Base-by-base conservation (phyloP, 2,888 invertebrate genomes). In the Zaprionus obscuricornis region DNA sequence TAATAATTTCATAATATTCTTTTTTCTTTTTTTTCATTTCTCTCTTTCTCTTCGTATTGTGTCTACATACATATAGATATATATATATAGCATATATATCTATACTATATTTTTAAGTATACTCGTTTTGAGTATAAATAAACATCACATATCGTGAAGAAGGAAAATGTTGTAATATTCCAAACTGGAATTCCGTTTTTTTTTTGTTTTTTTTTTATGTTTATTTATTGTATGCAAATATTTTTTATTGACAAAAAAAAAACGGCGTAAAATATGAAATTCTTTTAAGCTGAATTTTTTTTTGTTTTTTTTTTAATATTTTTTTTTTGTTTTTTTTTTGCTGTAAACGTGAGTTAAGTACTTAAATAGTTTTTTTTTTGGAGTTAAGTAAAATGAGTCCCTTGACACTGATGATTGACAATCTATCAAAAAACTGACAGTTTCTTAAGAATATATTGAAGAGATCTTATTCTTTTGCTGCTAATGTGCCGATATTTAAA, bases 181-280 rank as follows among this genome's bases (percentile, higher is more conserved):
- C 37, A 3, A 49, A 40, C 60, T 17, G 42, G 42, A 54, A 54
- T 50, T 50, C n/a, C n/a, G n/a, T n/a, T 34, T 31, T 49, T 50
- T 42, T 7, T 10, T 33, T 69, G 34, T 52, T 57, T 39, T 56
- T 51, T 45, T 40, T 29, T 22, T 56, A 11, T 13, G 52, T 36
- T 40, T 54, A 46, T 57, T 70, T 66, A 55, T 62, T 45, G 7
- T 52, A 68, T 58, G 69, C 40, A 63, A 67, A 73, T 63, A 37
- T 54, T 72, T 47, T 50, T 39, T 52, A 24, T 39, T 33, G 36
- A 39, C 29, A 34, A 51, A 51, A 42, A 18, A 57, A 40, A 3
- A 10, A 18, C 22, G 17, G 33, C 26, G 20, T 17, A 10, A 13
- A 57, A 31, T 20, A 59, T 24, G 49, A 65, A n/a, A n/a, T n/a